phyloP scores from a whole-genome alignment of 2,888 invertebrate species.

The Cybosia mesomella region DNA sequence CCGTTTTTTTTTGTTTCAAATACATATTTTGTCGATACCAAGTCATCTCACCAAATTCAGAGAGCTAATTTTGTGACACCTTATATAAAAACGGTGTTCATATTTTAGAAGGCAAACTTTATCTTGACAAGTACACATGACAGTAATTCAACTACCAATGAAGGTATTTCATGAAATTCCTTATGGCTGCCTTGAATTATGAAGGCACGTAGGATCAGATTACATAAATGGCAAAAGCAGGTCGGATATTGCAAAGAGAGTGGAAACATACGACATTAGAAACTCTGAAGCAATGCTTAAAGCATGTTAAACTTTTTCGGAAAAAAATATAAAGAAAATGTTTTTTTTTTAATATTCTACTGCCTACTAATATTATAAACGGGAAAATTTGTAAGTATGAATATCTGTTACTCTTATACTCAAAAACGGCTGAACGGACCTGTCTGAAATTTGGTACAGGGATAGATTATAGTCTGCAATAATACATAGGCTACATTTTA shows the following conservation, averaged over 20 bases:
- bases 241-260: constrained; percentile 48
- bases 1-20: too few species aligned
- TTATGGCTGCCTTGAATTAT: constrained; percentile 25
- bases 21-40: too few species aligned
- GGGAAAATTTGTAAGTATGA: too few species aligned
- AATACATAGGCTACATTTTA: too few species aligned
- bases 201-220: constrained; percentile 52
- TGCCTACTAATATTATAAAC: too few species aligned
- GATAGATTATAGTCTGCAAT: too few species aligned
- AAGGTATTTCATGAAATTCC: constrained; percentile 13
- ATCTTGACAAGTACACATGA: constrained; percentile 9
- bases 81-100: neutral
- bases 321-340: too few species aligned
- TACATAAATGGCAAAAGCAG: constrained; percentile 54
- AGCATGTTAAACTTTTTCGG: neutral
- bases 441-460: too few species aligned
- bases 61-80: neutral
- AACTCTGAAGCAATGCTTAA: neutral
- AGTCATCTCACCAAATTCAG: neutral
- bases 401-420: too few species aligned
- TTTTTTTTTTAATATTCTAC: too few species aligned
- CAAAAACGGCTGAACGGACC: too few species aligned
- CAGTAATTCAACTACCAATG: neutral
- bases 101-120: neutral
- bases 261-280: constrained; percentile 37